Evolutionary conservation across 1,140 invertebrate genomes (phyloP).

Genomic region (Lepidurus packardi): DNA sequence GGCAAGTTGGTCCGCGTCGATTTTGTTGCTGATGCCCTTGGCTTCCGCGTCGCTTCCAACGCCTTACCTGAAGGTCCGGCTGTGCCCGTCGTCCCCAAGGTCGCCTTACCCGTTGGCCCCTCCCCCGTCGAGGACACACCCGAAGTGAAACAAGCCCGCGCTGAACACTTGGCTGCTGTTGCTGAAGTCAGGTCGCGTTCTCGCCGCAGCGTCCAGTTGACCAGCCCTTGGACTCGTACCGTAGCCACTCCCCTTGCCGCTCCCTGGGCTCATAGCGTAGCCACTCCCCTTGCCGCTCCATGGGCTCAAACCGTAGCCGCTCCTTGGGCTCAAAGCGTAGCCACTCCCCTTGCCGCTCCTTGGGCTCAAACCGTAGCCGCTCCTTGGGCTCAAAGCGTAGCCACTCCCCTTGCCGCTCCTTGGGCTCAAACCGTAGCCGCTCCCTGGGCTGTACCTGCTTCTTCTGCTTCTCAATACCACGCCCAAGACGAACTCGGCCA

Average conservation of each 20-base stretch:
- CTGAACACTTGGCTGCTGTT: constrained; percentile 30
- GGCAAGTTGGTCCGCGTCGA: constrained; percentile 50
- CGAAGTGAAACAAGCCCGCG: constrained; percentile 37
- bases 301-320: constrained; percentile 42
- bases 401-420: constrained; percentile 25
- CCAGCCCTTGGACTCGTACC: constrained; percentile 39
- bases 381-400: not conserved
- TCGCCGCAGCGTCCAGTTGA: constrained; percentile 35
- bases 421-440: constrained; percentile 42
- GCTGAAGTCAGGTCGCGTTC: constrained; percentile 13
- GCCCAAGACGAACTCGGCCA: constrained; percentile 39
- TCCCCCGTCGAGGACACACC: constrained; percentile 40
- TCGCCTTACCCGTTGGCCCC: constrained; percentile 41
- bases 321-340: constrained; percentile 38
- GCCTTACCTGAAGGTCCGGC: constrained; percentile 47
- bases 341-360: constrained; percentile 37
- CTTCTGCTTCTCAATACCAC: constrained; percentile 37
- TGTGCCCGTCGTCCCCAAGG: not conserved
- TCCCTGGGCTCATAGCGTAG: not conserved
- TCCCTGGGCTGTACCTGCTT: constrained; percentile 24
- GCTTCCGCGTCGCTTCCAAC: constrained; percentile 52
- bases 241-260: constrained; percentile 39
- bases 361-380: not conserved
- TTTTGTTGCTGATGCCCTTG: constrained; percentile 47
- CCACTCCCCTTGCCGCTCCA: constrained; percentile 16